A percentile compares a stretch with the other conserved stretches of the same genome.
Evolutionary conservation across 2,888 invertebrate species (phyloP).

Genomic region (Morinoia aosen): DNA sequence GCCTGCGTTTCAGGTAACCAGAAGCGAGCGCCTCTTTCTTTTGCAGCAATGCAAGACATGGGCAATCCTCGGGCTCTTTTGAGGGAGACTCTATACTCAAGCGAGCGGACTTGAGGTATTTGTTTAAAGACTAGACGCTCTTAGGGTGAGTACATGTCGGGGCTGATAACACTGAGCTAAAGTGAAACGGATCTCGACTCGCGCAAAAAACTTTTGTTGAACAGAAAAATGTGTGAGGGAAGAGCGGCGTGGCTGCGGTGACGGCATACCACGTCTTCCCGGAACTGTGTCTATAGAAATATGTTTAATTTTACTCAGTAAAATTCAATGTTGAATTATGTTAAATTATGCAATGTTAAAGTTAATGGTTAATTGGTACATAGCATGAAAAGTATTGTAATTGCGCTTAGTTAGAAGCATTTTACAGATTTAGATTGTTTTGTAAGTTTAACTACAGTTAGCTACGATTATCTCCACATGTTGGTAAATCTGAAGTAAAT

Average conservation of each 20-base stretch:
- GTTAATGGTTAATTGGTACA: neutral
- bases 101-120: neutral
- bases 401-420: too few species aligned
- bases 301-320: neutral
- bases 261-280: neutral
- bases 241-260: neutral
- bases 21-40: neutral
- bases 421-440: too few species aligned
- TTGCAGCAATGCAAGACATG: constrained; percentile 21
- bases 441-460: neutral
- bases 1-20: neutral
- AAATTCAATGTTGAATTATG: too few species aligned
- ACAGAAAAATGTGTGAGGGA: neutral
- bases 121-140: constrained; percentile 25
- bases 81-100: neutral
- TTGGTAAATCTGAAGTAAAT: neutral
- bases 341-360: neutral
- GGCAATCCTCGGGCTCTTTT: neutral
- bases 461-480: neutral
- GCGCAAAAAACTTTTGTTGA: neutral
- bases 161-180: neutral
- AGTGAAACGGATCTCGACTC: neutral
- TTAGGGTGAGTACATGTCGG: constrained; percentile 19
- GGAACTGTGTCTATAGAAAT: neutral
- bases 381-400: neutral